Conservation (phyloP, 2,888 invertebrate species). For the Acanthacorydalis orientalis region DNA sequence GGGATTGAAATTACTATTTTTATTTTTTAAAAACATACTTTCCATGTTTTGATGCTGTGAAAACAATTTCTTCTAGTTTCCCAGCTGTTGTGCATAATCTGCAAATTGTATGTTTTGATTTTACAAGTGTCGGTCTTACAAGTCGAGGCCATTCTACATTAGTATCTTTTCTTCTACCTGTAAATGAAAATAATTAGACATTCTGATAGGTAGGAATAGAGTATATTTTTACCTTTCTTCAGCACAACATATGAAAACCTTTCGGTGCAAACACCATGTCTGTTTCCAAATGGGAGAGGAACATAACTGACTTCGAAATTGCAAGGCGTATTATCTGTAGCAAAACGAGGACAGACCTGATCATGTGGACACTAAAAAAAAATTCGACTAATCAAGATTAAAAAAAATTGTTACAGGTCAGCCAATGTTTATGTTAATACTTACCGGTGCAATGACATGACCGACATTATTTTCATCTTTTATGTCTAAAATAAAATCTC, state of each 20-base stretch:
- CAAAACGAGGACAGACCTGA: constrained; percentile 52
- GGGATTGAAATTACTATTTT: neutral
- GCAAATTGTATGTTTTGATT: constrained; percentile 59
- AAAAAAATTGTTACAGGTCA: constrained; percentile 6
- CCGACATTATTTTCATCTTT: constrained; percentile 25
- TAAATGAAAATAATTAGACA: too few species aligned
- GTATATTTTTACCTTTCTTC: constrained; percentile 50
- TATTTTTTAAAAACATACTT: constrained; percentile 31
- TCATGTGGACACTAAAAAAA: constrained; percentile 68
- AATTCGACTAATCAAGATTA: constrained; percentile 7
- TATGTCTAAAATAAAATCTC: constrained; percentile 57
- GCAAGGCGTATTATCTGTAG: constrained; percentile 52
- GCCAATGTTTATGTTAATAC: constrained; percentile 17
- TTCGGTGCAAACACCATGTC: constrained; percentile 31
- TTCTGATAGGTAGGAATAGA: too few species aligned
- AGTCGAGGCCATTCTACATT: constrained; percentile 63
- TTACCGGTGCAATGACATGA: constrained; percentile 62
- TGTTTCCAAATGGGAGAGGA: constrained; percentile 32
- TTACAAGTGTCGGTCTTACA: constrained; percentile 49
- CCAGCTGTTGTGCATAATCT: constrained; percentile 60
- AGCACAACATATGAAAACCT: constrained; percentile 67
- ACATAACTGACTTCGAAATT: constrained; percentile 54
- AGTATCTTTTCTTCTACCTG: constrained; percentile 27
- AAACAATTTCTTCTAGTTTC: constrained; percentile 54
- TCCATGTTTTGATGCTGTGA: constrained; percentile 59